phyloP scores from a whole-genome alignment of 2,113 vertebrate genomes.

The Neogale vison region DNA sequence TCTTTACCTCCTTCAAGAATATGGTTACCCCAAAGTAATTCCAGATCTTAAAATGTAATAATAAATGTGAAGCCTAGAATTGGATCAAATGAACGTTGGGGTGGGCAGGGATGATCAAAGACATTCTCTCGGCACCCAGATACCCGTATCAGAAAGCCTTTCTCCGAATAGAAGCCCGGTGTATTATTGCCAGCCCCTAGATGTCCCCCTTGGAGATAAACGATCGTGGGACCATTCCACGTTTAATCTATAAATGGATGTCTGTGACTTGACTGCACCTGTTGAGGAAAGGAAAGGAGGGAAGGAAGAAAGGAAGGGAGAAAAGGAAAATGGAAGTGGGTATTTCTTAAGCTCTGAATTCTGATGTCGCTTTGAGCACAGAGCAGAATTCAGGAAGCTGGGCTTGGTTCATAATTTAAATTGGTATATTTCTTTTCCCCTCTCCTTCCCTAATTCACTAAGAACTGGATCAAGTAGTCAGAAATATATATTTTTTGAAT shows the following conservation, averaged over 20 bases:
- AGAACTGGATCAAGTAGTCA: constrained; percentile 63
- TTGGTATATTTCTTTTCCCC: constrained; percentile 46
- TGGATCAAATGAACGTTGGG: not conserved
- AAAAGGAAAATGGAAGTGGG: not conserved
- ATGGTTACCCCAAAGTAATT: constrained; percentile 25
- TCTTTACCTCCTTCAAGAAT: constrained; percentile 32
- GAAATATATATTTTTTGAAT: constrained; percentile 76
- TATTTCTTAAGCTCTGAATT: constrained; percentile 21
- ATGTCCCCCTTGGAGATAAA: constrained; percentile 16
- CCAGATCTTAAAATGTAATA: not conserved
- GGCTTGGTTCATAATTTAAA: constrained; percentile 44
- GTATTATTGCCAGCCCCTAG: constrained; percentile 12
- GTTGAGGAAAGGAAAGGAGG: constrained; percentile 13
- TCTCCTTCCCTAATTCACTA: constrained; percentile 52
- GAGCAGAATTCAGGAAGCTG: constrained; percentile 1
- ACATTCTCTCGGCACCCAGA: not conserved
- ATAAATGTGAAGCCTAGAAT: not conserved
- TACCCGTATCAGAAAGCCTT: constrained; percentile 6
- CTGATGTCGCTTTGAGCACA: not conserved
- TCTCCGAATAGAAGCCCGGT: constrained; percentile 33
- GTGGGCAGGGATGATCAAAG: not conserved
- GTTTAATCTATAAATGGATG: not conserved
- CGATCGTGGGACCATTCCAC: not conserved
- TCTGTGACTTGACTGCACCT: not conserved
- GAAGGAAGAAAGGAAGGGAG: not conserved